Base-by-base conservation (phyloP, 2,113 vertebrate genomes). In the Corydoras maculifer region DNA sequence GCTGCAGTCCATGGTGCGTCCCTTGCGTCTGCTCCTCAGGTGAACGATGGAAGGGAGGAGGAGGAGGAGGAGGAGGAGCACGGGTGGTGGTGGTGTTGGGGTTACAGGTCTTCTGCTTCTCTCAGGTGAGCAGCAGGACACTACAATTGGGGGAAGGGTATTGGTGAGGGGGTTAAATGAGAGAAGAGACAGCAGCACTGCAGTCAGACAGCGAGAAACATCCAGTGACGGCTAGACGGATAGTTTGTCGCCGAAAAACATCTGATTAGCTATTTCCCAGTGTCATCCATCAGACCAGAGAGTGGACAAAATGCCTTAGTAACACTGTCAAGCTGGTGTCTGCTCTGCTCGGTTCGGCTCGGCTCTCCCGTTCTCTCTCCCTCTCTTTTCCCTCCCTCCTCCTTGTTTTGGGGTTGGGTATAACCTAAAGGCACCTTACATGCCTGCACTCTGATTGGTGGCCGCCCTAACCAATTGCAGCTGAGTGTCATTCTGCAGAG, bases 401-500 rank as follows among this genome's bases (percentile, higher is more conserved):
- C 85, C 80, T 72, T 82, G 86, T 90, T 90, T 88, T 87, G 83
- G 87, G 88, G 82, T 83, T 90, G 88, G 84, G 86, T 88, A 87
- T 87, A 91, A 91, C 86, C 90, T 88, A 89, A 87, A 91, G 89
- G 89, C 88, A 89, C 88, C 89, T 91, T 91, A 87, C 85, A 85
- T 88, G 87, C 81, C 86, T 90, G 76, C 11, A 75, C 81, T 86
- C 86, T 75, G 87, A 91, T 91, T 91, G 89, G 90, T 88, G 79
- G 85, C 79, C 75, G 76, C 75, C 64, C 76, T 72, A 6, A 68
- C 90, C 89, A 91, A 91, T 91, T 75, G 83, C 79, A 86, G 82
- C 78, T 81, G 82, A 82, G 87, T 89, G 89, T 90, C 88, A 90
- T 90, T 86, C 87, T 83, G 87, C 89, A 87, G 86, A 87, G 83